phyloP scores from a whole-genome alignment of 2,113 vertebrate genomes.

The Amia ocellicauda region DNA sequence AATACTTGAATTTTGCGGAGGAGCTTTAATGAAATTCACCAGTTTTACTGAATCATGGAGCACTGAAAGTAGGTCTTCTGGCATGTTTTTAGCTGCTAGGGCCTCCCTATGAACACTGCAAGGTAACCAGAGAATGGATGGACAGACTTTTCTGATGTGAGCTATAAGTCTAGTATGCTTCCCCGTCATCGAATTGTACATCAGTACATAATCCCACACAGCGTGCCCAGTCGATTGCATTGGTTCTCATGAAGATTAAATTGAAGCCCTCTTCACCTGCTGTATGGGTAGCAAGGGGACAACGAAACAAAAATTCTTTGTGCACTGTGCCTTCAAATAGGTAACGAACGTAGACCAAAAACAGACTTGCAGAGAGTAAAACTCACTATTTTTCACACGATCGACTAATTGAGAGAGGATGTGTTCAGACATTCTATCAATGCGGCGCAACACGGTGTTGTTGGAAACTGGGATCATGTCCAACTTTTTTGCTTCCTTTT shows the following conservation, averaged over 20 bases:
- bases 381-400: constrained; percentile 44
- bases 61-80: constrained; percentile 43
- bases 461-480: constrained; percentile 39
- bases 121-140: constrained; percentile 38
- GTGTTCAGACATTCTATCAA: constrained; percentile 47
- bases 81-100: constrained; percentile 49
- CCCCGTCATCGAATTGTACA: constrained; percentile 41
- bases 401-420: constrained; percentile 44
- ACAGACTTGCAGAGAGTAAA: too few species aligned
- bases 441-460: constrained; percentile 41
- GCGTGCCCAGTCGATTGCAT: constrained; percentile 45
- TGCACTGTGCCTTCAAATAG: constrained; percentile 44
- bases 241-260: constrained; percentile 47
- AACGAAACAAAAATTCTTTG: constrained; percentile 45
- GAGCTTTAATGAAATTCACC: constrained; percentile 51
- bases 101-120: constrained; percentile 44
- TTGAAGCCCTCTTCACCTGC: constrained; percentile 46
- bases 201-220: constrained; percentile 53
- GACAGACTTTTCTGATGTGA: constrained; percentile 42
- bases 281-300: constrained; percentile 43
- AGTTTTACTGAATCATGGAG: constrained; percentile 45
- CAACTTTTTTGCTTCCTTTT: constrained; percentile 47
- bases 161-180: too few species aligned
- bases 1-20: constrained; percentile 43
- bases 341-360: too few species aligned